Base-by-base conservation (phyloP, 2,888 invertebrate genomes). In the Tanypteryx hageni region DNA sequence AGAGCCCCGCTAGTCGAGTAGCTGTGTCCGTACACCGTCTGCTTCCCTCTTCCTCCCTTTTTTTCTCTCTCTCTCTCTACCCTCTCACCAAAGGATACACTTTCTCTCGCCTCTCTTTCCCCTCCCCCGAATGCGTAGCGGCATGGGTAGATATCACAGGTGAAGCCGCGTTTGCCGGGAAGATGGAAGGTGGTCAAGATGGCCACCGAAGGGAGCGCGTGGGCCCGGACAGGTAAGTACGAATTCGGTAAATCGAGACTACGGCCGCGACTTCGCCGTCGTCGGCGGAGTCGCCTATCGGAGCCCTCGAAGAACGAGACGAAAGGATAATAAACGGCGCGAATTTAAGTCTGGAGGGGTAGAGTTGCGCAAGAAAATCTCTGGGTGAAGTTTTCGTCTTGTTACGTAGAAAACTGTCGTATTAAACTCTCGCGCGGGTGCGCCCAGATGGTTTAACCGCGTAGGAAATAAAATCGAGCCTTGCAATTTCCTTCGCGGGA, bases 121-220 rank as follows among this genome's bases (percentile, higher is more conserved):
- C 44, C 44, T 44, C 44, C 44, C 44, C 44, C 1, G 89, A 68
- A 27, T 89, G 89, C 68, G 61, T 89, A 68, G 64, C 61, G 64
- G 64, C 89, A 68, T 68, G 89, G 89, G 59, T 89, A 68, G 89
- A 89, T 58, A 89, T 64, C 86, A 61, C 89, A 89, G 89, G 89
- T 68, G 89, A 64, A 31, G 61, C 27, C 27, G 27, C 86, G 31
- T 22, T 11, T 27, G 89, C 31, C 89, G 18, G 44, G 27, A 31
- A 64, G 89, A 64, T 31, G 86, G 22, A 31, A 5, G 85, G 59
- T 68, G 68, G 68, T 68, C 68, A 68, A 27, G 76, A 22, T 76
- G 76, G 76, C 76, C 76, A 22, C 76, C 76, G 22, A 27, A 76
- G 27, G 76, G 27, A 76, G 76, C 11, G 76, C 59, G 59, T 58